Percentiles rank a stretch among this genome's conserved stretches.
Evolutionary conservation across 1,140 invertebrate species (phyloP).

Genomic region (Holotrichia oblita): DNA sequence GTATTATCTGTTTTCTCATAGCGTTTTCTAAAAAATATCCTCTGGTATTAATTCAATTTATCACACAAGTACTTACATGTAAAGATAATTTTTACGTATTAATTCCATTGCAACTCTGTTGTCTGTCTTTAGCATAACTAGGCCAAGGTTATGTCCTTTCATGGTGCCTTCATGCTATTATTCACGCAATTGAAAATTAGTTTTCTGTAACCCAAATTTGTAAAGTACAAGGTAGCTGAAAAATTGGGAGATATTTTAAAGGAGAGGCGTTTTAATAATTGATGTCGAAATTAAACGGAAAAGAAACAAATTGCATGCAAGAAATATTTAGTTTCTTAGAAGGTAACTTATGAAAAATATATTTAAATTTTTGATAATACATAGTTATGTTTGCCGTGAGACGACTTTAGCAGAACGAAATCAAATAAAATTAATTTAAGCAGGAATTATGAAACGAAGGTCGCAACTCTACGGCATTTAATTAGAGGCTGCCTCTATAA

Average conservation of each 20-base stretch:
- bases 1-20: no score
- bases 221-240: neutral
- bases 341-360: neutral
- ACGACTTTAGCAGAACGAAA: neutral
- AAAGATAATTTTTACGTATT: no score
- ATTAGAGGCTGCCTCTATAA: neutral
- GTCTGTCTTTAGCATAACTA: no score
- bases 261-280: no score
- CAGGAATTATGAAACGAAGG: conserved; percentile 6
- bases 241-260: no score
- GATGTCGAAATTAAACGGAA: neutral
- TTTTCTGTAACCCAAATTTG: neutral
- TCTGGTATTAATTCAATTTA: no score
- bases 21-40: no score
- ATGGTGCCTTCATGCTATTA: no score
- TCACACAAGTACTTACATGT: no score
- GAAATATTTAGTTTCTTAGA: neutral
- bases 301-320: neutral
- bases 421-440: conserved; percentile 15
- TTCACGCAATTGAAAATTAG: neutral
- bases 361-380: neutral
- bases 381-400: neutral
- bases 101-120: no score
- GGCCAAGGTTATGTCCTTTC: no score
- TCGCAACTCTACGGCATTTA: neutral